Base-by-base conservation (phyloP, 37 sponge, comb jelly and placozoan species). In the Agelas oroides region DNA sequence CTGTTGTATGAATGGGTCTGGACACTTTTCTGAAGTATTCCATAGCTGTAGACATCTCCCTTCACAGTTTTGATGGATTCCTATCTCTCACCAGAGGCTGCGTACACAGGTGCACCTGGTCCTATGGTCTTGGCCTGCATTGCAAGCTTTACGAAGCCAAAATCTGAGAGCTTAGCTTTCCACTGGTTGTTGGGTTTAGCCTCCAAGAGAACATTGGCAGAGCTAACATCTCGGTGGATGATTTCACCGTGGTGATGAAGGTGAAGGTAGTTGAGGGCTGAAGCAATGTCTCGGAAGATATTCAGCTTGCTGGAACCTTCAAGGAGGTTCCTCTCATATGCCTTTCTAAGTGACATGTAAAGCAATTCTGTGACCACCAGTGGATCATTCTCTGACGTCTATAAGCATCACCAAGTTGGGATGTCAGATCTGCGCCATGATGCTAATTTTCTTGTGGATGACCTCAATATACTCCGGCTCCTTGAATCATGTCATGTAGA, bases 1-100 rank as follows among this genome's bases (percentile, higher is more conserved):
- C 24, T 98, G 98, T 70, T 87, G 89, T 34, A 98, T 98, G 98
- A 98, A 98, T 71, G 98, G 98, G 5, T 91, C 98, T 21, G 98
- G 98, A 0, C 98, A 98, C 70, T 68, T 98, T 13, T 68, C 28
- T 31, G 98, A 98, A 75, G 98, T 95, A 73, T 98, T 96, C 74
- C n/a, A n/a, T n/a, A n/a, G n/a, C n/a, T n/a, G n/a, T n/a, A n/a
- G n/a, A n/a, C n/a, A n/a, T n/a, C n/a, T n/a, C n/a, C n/a, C n/a
- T n/a, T n/a, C n/a, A n/a, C n/a, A n/a, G n/a, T n/a, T n/a, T n/a
- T n/a, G n/a, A n/a, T n/a, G n/a, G n/a, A n/a, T n/a, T n/a, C n/a
- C n/a, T n/a, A n/a, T n/a, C n/a, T n/a, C n/a, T n/a, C n/a, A n/a
- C n/a, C n/a, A n/a, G n/a, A n/a, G n/a, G n/a, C n/a, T n/a, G n/a